Conservation (phyloP, 2,888 invertebrate species). For the Acrobasis repandana region DNA sequence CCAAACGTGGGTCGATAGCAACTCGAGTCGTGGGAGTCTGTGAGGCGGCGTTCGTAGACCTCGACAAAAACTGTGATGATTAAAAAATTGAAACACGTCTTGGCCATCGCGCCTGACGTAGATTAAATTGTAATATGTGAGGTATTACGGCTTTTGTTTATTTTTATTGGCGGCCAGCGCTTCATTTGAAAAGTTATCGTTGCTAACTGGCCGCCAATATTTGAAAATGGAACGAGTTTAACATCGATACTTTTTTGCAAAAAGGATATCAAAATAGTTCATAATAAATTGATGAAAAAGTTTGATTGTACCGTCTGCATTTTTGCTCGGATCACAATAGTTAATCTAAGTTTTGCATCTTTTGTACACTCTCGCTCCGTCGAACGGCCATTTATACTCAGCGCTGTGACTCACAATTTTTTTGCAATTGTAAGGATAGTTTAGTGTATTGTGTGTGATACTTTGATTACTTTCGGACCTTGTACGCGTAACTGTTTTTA, state of each 20-base stretch:
- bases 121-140: conserved; percentile 19
- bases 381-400: too few relatives aligned
- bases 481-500: too few relatives aligned
- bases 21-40: conserved; percentile 15
- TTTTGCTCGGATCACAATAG: too few relatives aligned
- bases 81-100: conserved; percentile 19
- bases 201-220: conserved; percentile 7
- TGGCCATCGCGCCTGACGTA: conserved; percentile 5
- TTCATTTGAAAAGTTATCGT: conserved; percentile 1
- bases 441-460: too few relatives aligned
- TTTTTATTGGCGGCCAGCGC: conserved; percentile 6
- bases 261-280: too few relatives aligned
- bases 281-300: too few relatives aligned
- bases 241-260: neutral
- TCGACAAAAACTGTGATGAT: conserved; percentile 21
- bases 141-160: conserved; percentile 15
- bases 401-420: too few relatives aligned
- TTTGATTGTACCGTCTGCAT: too few relatives aligned
- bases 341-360: too few relatives aligned
- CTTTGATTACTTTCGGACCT: too few relatives aligned
- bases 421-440: too few relatives aligned
- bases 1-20: conserved; percentile 16
- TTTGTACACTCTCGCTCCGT: too few relatives aligned
- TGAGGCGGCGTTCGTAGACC: conserved; percentile 28
- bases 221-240: conserved; percentile 1